Evolutionary conservation across 2,888 invertebrate species (phyloP), one percentile per base, ranked within the genome.

Genomic region (Lasioglossum figueresi): DNA sequence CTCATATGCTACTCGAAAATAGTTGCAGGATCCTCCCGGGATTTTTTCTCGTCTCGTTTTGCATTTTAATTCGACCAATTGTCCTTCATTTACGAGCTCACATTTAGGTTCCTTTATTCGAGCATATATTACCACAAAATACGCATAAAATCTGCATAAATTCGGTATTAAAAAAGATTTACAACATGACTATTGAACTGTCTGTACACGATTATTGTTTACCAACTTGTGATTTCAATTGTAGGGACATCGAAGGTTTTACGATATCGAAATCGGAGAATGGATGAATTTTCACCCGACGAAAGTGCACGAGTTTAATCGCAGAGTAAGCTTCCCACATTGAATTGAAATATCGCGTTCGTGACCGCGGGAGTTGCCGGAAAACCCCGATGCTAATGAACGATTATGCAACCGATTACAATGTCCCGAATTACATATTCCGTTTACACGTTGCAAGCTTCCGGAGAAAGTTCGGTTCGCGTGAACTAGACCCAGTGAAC

Each of bases 401-500:
- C 23, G 72, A 34, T 73, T 48, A 48, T 8, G 48, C 19, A 84
- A 84, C 52, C 63, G 63, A 66, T 83, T 81, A 59, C 74, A 63
- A 75, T 76, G 85, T 80, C 23, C 48, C 27, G 45, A 56, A 40
- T 14, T 75, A 27, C 45, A 63, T 74, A 52, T 79, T 66, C 34
- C 27, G 52, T 14, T 43, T 75, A 66, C 43, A 27, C 75, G 71
- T 82, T 19, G 10, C 72, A 27, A 27, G 70, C 75, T 76, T 85
- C 71, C 85, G 81, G 79, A 78, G 79, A 85, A 82, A 80, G 80
- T 80, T 82, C 31, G 37, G 1, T 31, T 45, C 23, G 59, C 43
- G 23, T 43, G 76, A 84, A 84, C 80, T 75, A 71, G 77, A 79
- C 70, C 74, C 34, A 76, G 37, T 74, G 75, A 85, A 84, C 56